Evolutionary conservation across 1,140 invertebrate genomes (phyloP).

Genomic region (Neodiprion pinetum): DNA sequence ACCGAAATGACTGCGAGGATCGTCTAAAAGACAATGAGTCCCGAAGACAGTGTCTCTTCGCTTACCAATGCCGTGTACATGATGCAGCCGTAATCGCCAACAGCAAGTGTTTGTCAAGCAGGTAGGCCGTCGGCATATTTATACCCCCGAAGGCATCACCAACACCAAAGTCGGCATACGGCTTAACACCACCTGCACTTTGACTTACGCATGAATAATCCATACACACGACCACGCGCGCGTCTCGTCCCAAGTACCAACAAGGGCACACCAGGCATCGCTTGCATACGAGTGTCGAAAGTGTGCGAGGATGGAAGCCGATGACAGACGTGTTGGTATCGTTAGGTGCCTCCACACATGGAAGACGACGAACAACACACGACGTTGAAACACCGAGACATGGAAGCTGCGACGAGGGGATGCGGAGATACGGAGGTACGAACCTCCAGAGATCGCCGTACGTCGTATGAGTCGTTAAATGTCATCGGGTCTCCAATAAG

Average conservation of each 20-base stretch:
- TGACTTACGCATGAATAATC: background rate
- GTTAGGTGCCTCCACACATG: background rate
- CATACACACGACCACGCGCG: background rate
- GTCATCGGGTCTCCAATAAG: constrained; percentile 5
- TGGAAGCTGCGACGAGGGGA: background rate
- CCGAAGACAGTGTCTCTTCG: background rate
- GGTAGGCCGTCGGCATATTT: background rate
- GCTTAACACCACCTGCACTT: background rate
- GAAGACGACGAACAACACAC: background rate
- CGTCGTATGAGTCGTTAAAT: background rate
- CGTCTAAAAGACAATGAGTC: too few species aligned
- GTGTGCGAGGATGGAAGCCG: background rate
- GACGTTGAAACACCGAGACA: background rate
- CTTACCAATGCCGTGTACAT: constrained; percentile 7
- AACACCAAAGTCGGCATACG: background rate
- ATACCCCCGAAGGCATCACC: constrained; percentile 6
- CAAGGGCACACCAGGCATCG: background rate
- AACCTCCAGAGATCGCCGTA: background rate
- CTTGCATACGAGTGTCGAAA: background rate
- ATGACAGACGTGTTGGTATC: constrained; percentile 1
- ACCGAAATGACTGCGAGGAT: too few species aligned
- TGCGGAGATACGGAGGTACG: background rate
- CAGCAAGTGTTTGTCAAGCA: constrained; percentile 3
- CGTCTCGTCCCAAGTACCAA: background rate
- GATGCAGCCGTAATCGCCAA: constrained; percentile 3